Conservation (phyloP, 2,113 vertebrate genomes). For the Otis tarda region DNA sequence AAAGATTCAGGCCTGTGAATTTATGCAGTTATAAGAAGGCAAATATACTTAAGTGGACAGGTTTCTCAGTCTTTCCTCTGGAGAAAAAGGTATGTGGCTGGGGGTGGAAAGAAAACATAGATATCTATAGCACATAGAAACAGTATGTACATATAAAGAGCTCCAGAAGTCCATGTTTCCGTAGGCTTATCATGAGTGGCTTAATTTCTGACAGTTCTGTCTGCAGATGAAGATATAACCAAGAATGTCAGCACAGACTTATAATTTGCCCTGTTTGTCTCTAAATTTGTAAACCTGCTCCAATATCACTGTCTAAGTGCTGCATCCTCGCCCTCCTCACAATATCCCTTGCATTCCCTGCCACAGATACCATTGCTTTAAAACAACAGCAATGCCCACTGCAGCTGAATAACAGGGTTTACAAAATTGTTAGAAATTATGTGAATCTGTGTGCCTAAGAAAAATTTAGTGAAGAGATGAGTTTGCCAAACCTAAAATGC, state of each 20-base stretch:
- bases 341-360: accelerated
- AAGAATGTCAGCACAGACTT: neutral
- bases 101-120: neutral
- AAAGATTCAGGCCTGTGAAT: neutral
- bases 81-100: neutral
- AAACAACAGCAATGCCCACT: neutral
- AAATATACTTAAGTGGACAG: neutral
- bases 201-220: neutral
- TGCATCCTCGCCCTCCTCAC: accelerated
- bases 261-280: neutral
- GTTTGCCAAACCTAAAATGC: neutral
- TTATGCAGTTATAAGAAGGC: neutral
- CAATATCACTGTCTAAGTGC: neutral
- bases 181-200: neutral
- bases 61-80: neutral
- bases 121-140: neutral
- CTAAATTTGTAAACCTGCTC: neutral
- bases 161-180: neutral
- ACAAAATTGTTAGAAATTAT: neutral
- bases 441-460: neutral
- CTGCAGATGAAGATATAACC: neutral
- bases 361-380: neutral
- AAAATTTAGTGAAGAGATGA: neutral
- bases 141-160: neutral
- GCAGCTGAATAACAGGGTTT: neutral